Base-by-base conservation (phyloP, 37 sponge, comb jelly and placozoan species). In the Diacarnus erythraeanus region DNA sequence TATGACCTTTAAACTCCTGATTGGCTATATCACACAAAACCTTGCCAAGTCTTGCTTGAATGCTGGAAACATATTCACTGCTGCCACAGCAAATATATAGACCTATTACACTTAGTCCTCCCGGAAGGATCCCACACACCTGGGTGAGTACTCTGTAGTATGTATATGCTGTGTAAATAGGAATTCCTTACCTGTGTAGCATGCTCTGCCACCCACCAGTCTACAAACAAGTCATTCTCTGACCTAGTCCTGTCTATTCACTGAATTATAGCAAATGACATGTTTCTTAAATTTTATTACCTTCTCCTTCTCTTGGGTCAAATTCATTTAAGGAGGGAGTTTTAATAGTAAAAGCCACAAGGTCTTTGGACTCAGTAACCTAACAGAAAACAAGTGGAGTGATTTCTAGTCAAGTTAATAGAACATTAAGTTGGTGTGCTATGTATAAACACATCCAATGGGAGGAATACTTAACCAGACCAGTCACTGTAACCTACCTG, bases 321-420 rank as follows among this genome's bases (percentile, higher is more conserved):
- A 79, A 23, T 2, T 79, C 79, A 31, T 79, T 25, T 35, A 79
- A 36, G 33, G 79, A 44, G 6, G 79, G 79, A 30, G 79, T 79
- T 2, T 12, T 66, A 29, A 67, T 33, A 27, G 54, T 35, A 18
- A 79, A 33, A 15, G 30, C 31, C 29, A 79, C 68, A 36, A 42
- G 67, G 54, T 79, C 79, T 36, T 66, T 79, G 36, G 38, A 22
- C 23, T 65, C 10, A 1, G 68, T 66, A 34, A 54, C n/a, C 79
- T 79, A 42, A 2, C 1, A 34, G 18, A 76, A 33, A 47, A 15
- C 12, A 15, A 12, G 6, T 47, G 6, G 51, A 47, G 51, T 15
- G 51, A 47, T 47, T 15, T 47, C 51, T 47, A 23, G 44, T n/a
- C n/a, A n/a, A 38, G 23, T 42, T 17, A 71, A 71, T 71, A 38